Evolutionary conservation across 2,113 vertebrate genomes (phyloP).

Genomic region (Pseudorhombus dupliciocellatus): DNA sequence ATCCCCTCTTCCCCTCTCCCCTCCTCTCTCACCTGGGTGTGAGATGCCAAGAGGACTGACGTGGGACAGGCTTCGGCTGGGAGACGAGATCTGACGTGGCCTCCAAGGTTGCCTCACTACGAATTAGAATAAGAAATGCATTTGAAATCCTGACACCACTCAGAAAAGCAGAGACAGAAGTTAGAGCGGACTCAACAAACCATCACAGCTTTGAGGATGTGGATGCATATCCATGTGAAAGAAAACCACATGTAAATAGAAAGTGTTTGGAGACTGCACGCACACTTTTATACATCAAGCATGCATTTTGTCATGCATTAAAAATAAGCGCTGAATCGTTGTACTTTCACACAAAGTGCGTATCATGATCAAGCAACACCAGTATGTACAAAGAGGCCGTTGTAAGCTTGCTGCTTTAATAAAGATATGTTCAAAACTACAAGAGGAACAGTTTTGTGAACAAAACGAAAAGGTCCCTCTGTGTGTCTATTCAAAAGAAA

Average conservation of each 20-base stretch:
- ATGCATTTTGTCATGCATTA: not conserved
- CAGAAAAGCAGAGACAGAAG: not conserved
- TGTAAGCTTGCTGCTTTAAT: not conserved
- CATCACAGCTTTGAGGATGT: not conserved
- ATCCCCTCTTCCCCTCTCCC: conserved; percentile 52
- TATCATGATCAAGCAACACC: not conserved
- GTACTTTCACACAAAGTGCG: not conserved
- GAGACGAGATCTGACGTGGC: not conserved
- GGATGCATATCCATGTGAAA: not conserved
- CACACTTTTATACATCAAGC: not conserved
- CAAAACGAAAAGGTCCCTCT: not conserved
- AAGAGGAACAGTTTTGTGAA: not conserved
- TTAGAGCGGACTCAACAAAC: not conserved
- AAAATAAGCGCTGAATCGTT: conserved; percentile 25
- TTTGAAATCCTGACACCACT: not conserved
- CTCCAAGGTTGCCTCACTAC: not conserved
- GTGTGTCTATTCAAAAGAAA: too few species aligned
- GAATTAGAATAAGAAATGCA: not conserved
- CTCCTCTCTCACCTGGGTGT: conserved; percentile 79
- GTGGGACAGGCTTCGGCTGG: not conserved
- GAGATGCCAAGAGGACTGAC: conserved; percentile 64
- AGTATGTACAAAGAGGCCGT: not conserved
- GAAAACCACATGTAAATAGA: conserved; percentile 26
- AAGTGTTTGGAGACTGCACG: not conserved
- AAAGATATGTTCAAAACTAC: not conserved